A percentile compares a stretch with the other conserved stretches of the same genome.
phyloP scores from a whole-genome alignment of 2,113 vertebrate genomes.

The Lichenostomus cassidix region DNA sequence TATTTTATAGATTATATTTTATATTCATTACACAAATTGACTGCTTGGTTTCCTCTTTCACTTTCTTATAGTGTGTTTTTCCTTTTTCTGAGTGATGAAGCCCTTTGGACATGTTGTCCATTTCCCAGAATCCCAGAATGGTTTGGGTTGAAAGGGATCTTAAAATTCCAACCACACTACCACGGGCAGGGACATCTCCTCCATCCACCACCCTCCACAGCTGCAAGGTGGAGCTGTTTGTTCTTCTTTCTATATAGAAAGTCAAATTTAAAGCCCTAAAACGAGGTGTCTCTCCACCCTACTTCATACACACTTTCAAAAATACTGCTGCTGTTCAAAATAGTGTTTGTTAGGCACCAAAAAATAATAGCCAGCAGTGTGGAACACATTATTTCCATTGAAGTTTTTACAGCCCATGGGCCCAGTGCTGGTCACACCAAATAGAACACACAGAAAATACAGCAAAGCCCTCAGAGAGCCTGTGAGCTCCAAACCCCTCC shows the following conservation, averaged over 20 bases:
- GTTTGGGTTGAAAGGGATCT: not conserved
- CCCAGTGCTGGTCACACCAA: not conserved
- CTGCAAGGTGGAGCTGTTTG: not conserved
- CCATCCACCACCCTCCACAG: not conserved
- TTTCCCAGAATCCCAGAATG: not conserved
- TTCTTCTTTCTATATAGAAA: not conserved
- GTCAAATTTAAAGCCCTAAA: not conserved
- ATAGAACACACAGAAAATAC: not conserved
- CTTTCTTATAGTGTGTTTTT: fast-evolving
- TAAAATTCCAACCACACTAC: not conserved
- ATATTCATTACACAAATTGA: not conserved
- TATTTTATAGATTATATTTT: not conserved
- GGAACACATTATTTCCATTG: not conserved
- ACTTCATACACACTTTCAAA: not conserved
- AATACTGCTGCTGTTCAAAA: not conserved
- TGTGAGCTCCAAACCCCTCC: not conserved
- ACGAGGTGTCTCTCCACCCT: not conserved
- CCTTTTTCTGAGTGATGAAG: not conserved
- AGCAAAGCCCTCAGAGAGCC: not conserved
- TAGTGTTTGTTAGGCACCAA: not conserved
- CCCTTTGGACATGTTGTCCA: not conserved
- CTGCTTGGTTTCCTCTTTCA: not conserved
- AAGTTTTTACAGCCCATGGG: not conserved
- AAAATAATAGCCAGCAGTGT: not conserved
- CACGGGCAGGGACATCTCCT: not conserved